These are phyloP conservation scores for Zaprionus ghesquierei DNA, from an alignment of 1,140 invertebrate species.

Conservation along the genomic window DNA sequence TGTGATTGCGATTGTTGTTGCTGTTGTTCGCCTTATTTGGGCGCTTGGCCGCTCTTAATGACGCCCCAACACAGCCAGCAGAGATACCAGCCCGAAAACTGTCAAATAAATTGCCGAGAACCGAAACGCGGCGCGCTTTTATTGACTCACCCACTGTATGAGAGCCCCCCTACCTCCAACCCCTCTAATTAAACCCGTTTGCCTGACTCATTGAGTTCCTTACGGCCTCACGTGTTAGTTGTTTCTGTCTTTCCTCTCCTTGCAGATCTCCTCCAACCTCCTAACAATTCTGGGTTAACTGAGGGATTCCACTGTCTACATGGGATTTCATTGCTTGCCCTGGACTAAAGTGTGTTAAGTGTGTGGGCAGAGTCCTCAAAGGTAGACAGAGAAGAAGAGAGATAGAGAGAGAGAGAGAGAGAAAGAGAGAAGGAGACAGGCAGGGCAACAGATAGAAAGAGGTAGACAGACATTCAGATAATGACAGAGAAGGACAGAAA, in stretches of 20 bases:
- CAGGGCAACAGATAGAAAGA: not conserved
- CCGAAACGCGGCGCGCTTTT: constrained; percentile 53
- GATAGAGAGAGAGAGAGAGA: not conserved
- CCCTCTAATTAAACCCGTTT: not conserved
- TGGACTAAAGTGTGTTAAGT: constrained; percentile 42
- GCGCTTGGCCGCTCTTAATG: constrained; percentile 47
- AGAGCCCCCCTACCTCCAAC: not conserved
- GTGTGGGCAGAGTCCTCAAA: constrained; percentile 1
- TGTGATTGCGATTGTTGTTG: constrained; percentile 69
- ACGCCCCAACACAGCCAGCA: constrained; percentile 43
- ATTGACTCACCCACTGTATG: constrained; percentile 58
- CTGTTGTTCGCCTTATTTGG: constrained; percentile 52
- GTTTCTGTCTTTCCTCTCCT: not conserved
- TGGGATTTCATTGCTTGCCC: not conserved
- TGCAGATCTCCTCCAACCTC: not conserved
- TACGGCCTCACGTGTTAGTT: too few relatives aligned
- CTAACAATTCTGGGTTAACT: not conserved
- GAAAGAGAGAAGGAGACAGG: not conserved
- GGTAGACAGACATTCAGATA: not conserved
- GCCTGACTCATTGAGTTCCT: not conserved
- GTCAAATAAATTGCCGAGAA: constrained; percentile 70
- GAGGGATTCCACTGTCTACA: not conserved
- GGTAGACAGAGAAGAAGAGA: not conserved
- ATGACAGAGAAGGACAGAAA: not conserved
- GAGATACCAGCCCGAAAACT: constrained; percentile 25